Evolutionary conservation across 2,797 vertebrate genomes (phyloP), one percentile per base, ranked within the genome.

Genomic region (Tamandua tetradactyla): DNA sequence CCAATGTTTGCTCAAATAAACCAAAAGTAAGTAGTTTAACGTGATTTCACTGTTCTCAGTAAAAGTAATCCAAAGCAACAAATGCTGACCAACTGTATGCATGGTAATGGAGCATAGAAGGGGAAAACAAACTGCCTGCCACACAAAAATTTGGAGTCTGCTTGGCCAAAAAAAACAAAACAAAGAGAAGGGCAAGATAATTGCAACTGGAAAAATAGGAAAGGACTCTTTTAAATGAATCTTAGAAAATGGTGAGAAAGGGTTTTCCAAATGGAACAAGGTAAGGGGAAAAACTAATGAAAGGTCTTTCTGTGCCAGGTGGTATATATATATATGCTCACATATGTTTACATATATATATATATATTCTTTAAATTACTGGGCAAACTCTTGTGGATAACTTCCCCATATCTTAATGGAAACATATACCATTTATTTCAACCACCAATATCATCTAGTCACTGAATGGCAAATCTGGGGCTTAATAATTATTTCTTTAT

Each of bases 51-150:
- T 57, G 5, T 18, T 11, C 52, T 78, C 71, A 1, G 30, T 18
- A 59, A 68, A 68, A n/a, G 14, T n/a, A n/a, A n/a, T n/a, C 64
- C 15, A 35, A 11, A 82, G n/a, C 62, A 18, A 0, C 15, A 20
- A 30, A 1, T 1, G 9, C 10, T 40, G 10, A 37, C 11, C 52
- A 1, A 15, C 23, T 4, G 3, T 23, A 2, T 27, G 23, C 30
- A 15, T 23, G 23, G 8, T 42, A 1, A 23, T 71, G 30, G 68
- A n/a, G 40, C 15, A 15, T 44, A 14, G 44, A 57, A 59, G 47
- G 55, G 22, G 12, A 20, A 64, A 10, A 40, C 8, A 18, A 47
- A 83, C 47, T 22, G 0, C n/a, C 52, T 17, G 7, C 17, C 9
- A 14, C 10, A 13, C n/a, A n/a, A n/a, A 64, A 66, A 0, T 37